Evolutionary conservation across 2,113 vertebrate genomes (phyloP).

Genomic region (Daphoenositta chrysoptera): DNA sequence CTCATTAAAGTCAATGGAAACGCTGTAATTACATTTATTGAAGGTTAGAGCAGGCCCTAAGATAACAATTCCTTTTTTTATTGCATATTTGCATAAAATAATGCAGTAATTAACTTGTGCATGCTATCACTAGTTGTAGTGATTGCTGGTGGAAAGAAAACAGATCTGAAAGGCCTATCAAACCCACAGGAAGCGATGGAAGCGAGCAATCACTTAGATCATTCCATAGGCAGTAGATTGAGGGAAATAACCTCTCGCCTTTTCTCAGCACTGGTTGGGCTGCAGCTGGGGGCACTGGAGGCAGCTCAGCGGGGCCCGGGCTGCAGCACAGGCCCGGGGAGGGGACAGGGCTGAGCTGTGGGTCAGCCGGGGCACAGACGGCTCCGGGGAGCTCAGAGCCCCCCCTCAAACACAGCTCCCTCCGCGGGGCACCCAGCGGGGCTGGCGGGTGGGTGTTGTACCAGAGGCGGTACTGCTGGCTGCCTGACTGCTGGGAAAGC

Average conservation of each 20-base stretch:
- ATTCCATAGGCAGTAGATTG: background rate
- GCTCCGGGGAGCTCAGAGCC: background rate
- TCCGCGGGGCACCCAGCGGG: background rate
- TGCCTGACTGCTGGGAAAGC: background rate
- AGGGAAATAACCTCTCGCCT: background rate
- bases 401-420: no score
- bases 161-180: rapidly evolving
- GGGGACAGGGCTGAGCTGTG: background rate
- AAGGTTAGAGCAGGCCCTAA: background rate
- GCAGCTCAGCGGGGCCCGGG: background rate
- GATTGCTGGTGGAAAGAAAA: background rate
- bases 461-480: background rate
- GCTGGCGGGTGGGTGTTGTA: rapidly evolving
- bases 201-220: background rate
- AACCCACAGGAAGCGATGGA: background rate
- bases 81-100: background rate
- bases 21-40: background rate
- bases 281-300: background rate
- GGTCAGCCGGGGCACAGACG: background rate
- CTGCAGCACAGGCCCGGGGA: background rate
- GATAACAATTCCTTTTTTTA: background rate
- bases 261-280: background rate
- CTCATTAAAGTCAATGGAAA: background rate
- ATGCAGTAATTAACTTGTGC: background rate
- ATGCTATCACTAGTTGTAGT: background rate